Evolutionary conservation across 1,140 invertebrate species (phyloP), one percentile per base, ranked within the genome.

Genomic region (Hycleus phaleratus): DNA sequence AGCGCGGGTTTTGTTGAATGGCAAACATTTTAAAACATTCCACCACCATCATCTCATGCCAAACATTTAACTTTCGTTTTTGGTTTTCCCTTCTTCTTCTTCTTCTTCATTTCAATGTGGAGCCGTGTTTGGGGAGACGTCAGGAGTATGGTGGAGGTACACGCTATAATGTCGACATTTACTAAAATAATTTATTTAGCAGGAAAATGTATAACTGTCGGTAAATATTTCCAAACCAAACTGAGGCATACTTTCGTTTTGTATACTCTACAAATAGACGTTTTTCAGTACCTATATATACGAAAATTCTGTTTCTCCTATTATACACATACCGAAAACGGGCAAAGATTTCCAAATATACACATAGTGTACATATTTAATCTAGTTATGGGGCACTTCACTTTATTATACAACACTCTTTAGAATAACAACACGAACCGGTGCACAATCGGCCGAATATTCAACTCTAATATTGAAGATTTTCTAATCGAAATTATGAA

Each of bases 181-280:
- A 72, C 71, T 67, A 69, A 71, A 72, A 72, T 72, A 71, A 72
- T 72, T 72, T 72, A 72, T 72, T 72, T 72, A 72, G 69, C 71
- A 71, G 68, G 71, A 72, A 71, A 72, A 72, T 72, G 71, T 72
- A 72, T 72, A 71, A 72, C 71, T 72, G 71, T 72, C 71, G 71
- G 71, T 67, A 72, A 72, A 72, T 72, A 72, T 72, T 72, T 67
- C 68, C 71, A 67, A 64, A 64, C 66, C 65, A 69, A 70, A 70
- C 69, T 69, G 56, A 49, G 63, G 67, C 63, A 71, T 71, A 71
- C 69, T 72, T 72, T 71, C 69, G 66, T 69, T 71, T 69, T 71
- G 67, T 71, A 69, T 69, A 68, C 70, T 71, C 68, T 62, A 56
- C 68, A 71, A 71, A 71, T 71, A 71, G 61, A 58, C 53, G 63